phyloP scores from a whole-genome alignment of 1,140 invertebrate species.

The Bombus polaris region DNA sequence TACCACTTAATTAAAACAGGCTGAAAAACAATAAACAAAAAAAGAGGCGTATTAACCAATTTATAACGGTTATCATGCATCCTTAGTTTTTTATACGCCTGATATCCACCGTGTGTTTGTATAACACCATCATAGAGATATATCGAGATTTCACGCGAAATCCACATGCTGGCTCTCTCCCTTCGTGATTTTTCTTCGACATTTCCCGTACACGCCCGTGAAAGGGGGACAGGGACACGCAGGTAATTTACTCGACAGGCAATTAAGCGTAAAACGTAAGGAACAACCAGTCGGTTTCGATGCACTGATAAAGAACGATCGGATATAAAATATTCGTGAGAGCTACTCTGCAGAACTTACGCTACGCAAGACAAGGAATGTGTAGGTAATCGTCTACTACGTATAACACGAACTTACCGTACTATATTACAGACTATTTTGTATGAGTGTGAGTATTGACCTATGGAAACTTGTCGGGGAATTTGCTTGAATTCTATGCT shows the following conservation, averaged over 20 bases:
- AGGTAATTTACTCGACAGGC: conserved; percentile 34
- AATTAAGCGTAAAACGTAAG: conserved; percentile 46
- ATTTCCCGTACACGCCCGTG: background rate
- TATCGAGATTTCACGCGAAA: background rate
- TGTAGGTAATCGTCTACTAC: conserved; percentile 1
- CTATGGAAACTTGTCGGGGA: background rate
- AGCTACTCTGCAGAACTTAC: background rate
- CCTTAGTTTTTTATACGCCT: background rate
- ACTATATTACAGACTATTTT: conserved; percentile 30
- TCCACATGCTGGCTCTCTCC: conserved; percentile 6
- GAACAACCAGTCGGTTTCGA: conserved; percentile 29
- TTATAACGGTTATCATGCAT: too few species aligned
- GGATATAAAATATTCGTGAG: conserved; percentile 4
- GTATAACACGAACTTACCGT: conserved; percentile 53
- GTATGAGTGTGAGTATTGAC: background rate
- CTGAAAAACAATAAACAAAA: background rate
- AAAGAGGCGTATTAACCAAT: background rate
- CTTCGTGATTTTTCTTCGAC: conserved; percentile 12
- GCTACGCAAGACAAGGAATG: conserved; percentile 20
- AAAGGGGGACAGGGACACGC: background rate
- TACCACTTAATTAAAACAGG: background rate
- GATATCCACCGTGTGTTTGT: background rate
- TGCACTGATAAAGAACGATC: conserved; percentile 43
- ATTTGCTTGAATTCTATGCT: conserved; percentile 14
- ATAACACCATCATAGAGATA: background rate